Evolutionary conservation across 1,140 invertebrate genomes (phyloP), one percentile per base, ranked within the genome.

Genomic region (Anastatus disparis): DNA sequence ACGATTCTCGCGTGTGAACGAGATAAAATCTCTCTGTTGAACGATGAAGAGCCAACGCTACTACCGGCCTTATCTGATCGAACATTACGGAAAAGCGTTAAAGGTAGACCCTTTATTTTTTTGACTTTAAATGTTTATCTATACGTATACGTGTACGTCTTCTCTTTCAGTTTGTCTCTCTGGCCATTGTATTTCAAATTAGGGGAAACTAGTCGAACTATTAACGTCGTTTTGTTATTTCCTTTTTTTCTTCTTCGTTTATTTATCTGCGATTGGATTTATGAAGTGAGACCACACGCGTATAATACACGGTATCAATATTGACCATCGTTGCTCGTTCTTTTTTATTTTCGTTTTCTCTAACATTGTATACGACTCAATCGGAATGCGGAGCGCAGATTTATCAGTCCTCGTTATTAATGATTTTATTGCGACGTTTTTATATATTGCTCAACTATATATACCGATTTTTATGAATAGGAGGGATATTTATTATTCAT

Each of bases 21-120:
- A 38, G 78, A 80, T 80, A 79, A 67, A 66, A 80, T 79, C 77
- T n/a, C n/a, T n/a, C n/a, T n/a, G n/a, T n/a, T n/a, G 75, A 50
- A 40, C 27, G 22, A 29, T 40, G 8, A 26, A 31, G 26, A 27
- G 38, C 76, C 71, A 27, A 24, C 40, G 53, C 65, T 38, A 13
- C 40, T 46, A 50, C 22, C 15, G 24, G 68, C 35, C 61, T 79
- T 79, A 79, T 79, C 78, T 79, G 78, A 80, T 80, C 74, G 66
- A 52, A 74, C 78, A 80, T 80, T 79, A 79, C 70, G 72, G 68
- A 70, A 78, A 79, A 71, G 76, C 72, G 70, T 65, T 59, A 75
- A 72, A 66, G 66, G 52, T 10, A 68, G 22, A 31, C 74, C 64
- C 68, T 75, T 76, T 71, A 52, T 63, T 71, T 52, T 64, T 52